phyloP scores from a whole-genome alignment of 2,888 invertebrate genomes.

The Esperia sulphurella region DNA sequence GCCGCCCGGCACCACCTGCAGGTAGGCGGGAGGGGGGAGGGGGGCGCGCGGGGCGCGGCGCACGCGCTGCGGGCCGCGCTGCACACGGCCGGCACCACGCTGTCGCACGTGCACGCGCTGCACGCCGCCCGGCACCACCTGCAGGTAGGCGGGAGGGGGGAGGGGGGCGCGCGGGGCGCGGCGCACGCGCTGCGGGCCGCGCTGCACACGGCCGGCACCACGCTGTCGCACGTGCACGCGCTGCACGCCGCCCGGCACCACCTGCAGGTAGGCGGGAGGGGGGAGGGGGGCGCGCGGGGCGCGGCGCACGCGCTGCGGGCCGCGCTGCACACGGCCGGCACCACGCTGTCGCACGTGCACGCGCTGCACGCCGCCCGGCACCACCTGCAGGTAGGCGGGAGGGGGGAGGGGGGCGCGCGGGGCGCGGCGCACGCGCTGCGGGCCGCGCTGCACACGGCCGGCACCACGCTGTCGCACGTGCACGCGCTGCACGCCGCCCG shows the following conservation, averaged over 20 bases:
- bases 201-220: conserved; percentile 86
- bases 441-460: conserved; percentile 83
- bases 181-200: conserved; percentile 82
- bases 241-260: conserved; percentile 88
- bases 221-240: conserved; percentile 90
- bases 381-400: conserved; percentile 87
- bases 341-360: conserved; percentile 88
- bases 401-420: conserved; percentile 85
- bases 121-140: conserved; percentile 88
- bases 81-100: conserved; percentile 85
- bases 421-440: conserved; percentile 88
- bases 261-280: conserved; percentile 83
- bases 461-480: conserved; percentile 87
- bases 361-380: conserved; percentile 88
- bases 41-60: conserved; percentile 93
- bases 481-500: conserved; percentile 91
- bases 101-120: conserved; percentile 91
- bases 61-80: conserved; percentile 80
- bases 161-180: conserved; percentile 90
- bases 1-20: conserved; percentile 88
- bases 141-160: conserved; percentile 77
- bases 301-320: conserved; percentile 85
- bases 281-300: conserved; percentile 87
- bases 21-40: conserved; percentile 80
- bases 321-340: conserved; percentile 85